These are phyloP conservation scores for Microcebus lehilahytsara DNA, from an alignment of 2,113 vertebrate species.

Conservation along the genomic window DNA sequence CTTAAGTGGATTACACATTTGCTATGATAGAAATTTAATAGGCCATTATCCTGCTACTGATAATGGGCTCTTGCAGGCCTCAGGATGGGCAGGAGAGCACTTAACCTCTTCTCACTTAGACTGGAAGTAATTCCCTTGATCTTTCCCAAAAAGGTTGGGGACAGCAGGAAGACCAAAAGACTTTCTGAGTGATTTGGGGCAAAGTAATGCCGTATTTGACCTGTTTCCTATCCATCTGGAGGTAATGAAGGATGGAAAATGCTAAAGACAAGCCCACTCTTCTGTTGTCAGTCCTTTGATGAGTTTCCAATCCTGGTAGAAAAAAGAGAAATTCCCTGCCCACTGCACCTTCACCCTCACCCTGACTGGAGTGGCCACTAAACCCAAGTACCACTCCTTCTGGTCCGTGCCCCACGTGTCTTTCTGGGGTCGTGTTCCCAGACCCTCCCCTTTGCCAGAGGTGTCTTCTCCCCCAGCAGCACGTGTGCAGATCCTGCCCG, in stretches of 20 bases:
- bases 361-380: accelerated
- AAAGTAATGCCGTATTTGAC: background rate
- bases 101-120: background rate
- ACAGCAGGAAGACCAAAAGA: background rate
- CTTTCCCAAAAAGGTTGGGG: background rate
- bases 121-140: background rate
- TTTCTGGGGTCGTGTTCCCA: background rate
- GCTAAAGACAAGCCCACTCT: background rate
- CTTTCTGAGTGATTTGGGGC: background rate
- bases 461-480: background rate
- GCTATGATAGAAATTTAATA: background rate
- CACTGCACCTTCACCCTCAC: background rate
- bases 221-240: background rate
- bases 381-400: background rate
- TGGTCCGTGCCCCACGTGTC: accelerated
- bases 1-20: constrained; percentile 24
- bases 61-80: background rate
- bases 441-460: too few relatives aligned
- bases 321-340: background rate
- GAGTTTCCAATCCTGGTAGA: background rate
- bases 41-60: background rate
- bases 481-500: background rate
- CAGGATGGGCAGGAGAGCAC: background rate
- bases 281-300: background rate
- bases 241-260: background rate